phyloP scores from a whole-genome alignment of 2,888 invertebrate genomes.

The Cephonodes hylas region DNA sequence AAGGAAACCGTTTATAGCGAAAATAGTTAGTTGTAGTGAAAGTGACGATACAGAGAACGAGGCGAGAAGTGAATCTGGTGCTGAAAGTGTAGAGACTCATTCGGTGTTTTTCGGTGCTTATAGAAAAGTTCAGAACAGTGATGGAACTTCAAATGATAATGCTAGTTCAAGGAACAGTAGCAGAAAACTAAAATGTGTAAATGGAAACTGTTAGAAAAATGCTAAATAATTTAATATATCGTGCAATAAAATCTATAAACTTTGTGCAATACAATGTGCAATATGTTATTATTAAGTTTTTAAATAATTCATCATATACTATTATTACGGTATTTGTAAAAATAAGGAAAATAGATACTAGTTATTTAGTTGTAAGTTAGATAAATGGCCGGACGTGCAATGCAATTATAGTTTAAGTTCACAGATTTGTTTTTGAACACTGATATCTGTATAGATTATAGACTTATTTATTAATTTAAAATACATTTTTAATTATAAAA shows the following conservation, averaged over 20 bases:
- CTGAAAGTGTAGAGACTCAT: constrained; percentile 92
- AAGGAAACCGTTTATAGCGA: constrained; percentile 71
- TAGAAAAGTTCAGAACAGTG: constrained; percentile 65
- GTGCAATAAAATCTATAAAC: constrained; percentile 50
- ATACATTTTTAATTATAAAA: too few species aligned
- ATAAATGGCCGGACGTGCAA: constrained; percentile 75
- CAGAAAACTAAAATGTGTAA: constrained; percentile 39
- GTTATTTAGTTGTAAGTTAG: constrained; percentile 19
- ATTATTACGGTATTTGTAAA: not conserved
- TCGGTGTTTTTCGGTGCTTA: constrained; percentile 92
- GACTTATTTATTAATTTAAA: constrained; percentile 4
- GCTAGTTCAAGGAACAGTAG: constrained; percentile 42
- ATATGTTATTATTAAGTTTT: constrained; percentile 16
- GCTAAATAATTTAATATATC: constrained; percentile 3
- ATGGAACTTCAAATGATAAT: constrained; percentile 36
- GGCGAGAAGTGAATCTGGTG: constrained; percentile 92
- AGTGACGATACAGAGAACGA: constrained; percentile 91
- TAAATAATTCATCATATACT: not conserved
- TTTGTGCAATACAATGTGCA: constrained; percentile 44
- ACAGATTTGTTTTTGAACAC: constrained; percentile 21
- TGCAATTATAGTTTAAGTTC: constrained; percentile 66
- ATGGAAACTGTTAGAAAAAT: constrained; percentile 32
- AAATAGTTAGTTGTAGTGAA: constrained; percentile 83
- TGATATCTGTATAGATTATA: constrained; percentile 17
- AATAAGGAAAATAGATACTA: constrained; percentile 23